A percentile compares a stretch with the other conserved stretches of the same genome.
Conservation (phyloP, 2,797 vertebrate species). For the Lemur catta region DNA sequence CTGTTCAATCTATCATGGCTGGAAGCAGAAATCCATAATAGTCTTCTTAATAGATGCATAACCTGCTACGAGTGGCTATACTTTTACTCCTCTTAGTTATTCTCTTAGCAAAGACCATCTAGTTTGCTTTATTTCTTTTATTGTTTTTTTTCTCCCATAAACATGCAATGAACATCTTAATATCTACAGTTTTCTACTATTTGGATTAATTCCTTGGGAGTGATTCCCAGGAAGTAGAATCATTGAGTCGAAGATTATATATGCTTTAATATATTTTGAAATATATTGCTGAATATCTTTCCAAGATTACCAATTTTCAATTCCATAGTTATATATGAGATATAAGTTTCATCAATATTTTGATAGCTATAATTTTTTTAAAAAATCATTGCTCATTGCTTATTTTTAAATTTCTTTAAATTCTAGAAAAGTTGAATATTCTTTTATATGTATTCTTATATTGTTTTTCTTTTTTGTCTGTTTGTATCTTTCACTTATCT, state of each 20-base stretch:
- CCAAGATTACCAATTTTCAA: background rate
- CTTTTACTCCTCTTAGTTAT: no score
- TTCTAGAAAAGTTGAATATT: background rate
- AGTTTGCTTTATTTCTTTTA: no score
- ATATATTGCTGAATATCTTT: background rate
- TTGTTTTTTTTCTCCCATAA: no score
- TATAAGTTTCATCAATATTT: background rate
- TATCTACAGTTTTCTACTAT: background rate
- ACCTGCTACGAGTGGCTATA: no score
- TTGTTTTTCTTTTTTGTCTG: background rate
- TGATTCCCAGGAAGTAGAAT: background rate
- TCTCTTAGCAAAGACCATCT: no score
- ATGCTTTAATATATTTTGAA: background rate
- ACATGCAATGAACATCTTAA: background rate
- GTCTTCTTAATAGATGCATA: no score
- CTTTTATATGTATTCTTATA: background rate
- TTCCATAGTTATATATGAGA: background rate
- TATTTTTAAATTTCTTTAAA: constrained; percentile 1
- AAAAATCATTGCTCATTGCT: background rate
- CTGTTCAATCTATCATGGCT: no score
- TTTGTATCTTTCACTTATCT: background rate
- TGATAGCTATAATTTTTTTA: background rate
- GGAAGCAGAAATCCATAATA: no score
- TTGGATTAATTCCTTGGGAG: background rate
- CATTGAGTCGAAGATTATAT: background rate